These are phyloP conservation scores for Agonopterix subpropinquella DNA, from an alignment of 2,888 invertebrate genomes.

Conservation along the genomic window DNA sequence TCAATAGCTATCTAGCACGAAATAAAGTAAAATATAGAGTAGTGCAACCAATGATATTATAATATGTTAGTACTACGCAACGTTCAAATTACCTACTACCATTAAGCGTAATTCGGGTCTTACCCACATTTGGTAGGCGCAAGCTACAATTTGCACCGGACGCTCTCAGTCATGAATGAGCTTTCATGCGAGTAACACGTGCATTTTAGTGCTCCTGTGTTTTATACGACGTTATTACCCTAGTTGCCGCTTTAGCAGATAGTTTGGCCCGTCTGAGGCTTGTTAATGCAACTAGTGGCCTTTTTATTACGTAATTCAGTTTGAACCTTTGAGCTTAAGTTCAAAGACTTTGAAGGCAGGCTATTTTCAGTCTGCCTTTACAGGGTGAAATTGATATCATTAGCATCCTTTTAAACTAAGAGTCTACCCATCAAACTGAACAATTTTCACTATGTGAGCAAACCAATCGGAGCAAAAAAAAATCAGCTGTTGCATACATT, in stretches of 20 bases:
- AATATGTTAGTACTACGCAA: too few species aligned
- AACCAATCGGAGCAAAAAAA: too few species aligned
- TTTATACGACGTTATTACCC: slow-evolving; percentile 45
- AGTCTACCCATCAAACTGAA: too few species aligned
- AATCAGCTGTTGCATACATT: too few species aligned
- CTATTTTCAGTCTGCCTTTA: too few species aligned
- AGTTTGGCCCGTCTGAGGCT: slow-evolving; percentile 5
- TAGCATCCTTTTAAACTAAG: too few species aligned
- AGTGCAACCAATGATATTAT: too few species aligned
- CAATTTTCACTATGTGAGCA: too few species aligned
- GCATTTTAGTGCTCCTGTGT: slow-evolving; percentile 58
- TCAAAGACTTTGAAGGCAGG: too few species aligned
- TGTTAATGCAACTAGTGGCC: slow-evolving; percentile 9
- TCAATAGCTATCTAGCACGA: neutral
- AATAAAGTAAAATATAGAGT: slow-evolving; percentile 38
- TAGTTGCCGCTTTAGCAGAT: slow-evolving; percentile 13
- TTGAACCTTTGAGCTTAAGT: too few species aligned
- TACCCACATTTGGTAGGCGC: slow-evolving; percentile 37
- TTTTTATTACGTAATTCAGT: neutral
- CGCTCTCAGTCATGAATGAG: slow-evolving; percentile 42
- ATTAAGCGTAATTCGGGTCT: slow-evolving; percentile 53
- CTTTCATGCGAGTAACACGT: slow-evolving; percentile 39
- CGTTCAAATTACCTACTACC: slow-evolving; percentile 17
- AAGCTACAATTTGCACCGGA: slow-evolving; percentile 61
- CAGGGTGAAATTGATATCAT: too few species aligned